These are phyloP conservation scores for Felis catus DNA, from an alignment of 2,113 vertebrate species.

Conservation along the genomic window DNA sequence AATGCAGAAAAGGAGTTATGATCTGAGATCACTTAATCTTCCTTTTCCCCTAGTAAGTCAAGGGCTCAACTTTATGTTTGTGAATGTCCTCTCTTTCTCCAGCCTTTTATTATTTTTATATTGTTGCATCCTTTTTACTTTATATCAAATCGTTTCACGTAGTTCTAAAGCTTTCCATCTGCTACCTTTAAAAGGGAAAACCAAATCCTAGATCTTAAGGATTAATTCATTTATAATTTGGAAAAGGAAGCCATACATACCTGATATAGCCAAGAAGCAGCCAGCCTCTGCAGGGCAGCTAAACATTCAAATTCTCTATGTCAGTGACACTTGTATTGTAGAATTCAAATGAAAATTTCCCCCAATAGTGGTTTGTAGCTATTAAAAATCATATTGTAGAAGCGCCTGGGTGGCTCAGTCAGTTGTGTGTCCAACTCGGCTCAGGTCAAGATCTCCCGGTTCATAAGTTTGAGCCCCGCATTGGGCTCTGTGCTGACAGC, in stretches of 20 bases:
- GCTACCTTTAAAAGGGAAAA: background rate
- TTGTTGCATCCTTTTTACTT: background rate
- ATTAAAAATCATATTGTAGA: background rate
- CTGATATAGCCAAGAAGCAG: background rate
- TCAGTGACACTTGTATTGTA: background rate
- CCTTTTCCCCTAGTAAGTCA: background rate
- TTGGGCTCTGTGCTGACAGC: too few relatives aligned
- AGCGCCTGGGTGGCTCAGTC: too few relatives aligned
- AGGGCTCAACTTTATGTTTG: background rate
- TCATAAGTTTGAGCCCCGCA: too few relatives aligned
- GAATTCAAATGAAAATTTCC: background rate
- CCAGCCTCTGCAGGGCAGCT: background rate
- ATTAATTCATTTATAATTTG: background rate
- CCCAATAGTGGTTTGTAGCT: background rate
- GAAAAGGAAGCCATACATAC: background rate
- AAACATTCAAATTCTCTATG: background rate
- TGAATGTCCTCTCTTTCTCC: background rate
- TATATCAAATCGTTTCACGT: background rate
- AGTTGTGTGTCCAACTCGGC: too few relatives aligned
- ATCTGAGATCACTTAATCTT: background rate
- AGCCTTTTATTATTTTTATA: background rate
- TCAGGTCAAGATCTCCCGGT: too few relatives aligned
- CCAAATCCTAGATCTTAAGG: background rate
- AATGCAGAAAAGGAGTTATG: slow-evolving; percentile 13
- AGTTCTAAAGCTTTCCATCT: background rate